Evolutionary conservation across 2,888 invertebrate species (phyloP), one percentile per base, ranked within the genome.

Genomic region (Ophion ventricosus): DNA sequence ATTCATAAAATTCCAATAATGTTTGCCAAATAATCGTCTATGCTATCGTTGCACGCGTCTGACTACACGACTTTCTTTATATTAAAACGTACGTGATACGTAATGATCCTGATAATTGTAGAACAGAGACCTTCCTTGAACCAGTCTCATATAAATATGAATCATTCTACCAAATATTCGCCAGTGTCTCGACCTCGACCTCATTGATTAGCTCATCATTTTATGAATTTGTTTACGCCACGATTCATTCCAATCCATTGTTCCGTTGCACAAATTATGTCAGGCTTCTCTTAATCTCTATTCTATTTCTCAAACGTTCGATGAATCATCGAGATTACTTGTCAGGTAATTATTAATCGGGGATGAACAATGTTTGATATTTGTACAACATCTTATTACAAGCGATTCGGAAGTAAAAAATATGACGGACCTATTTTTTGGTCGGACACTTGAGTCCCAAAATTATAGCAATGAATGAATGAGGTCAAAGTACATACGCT

Each of bases 121-220:
- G 40, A 43, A 35, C 4, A 20, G 40, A 40, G 10, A 20, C 35
- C 40, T 40, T 66, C 20, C 20, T 23, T 20, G 66, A 66, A 66
- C 40, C 40, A 7, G 17, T n/a, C 7, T 29, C 0, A 11, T 49
- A 67, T 49, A 23, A 10, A 49, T 67, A 67, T 43, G 11, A n/a
- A 8, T 63, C 35, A 63, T 63, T 63, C 63, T 17, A n/a, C n/a
- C 63, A 63, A 63, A 63, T 63, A 63, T 63, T 63, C 29, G n/a
- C 35, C 3, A n/a, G 64, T 35, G 29, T 2, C 29, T 29, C 29
- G 29, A 64, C 64, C 35, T 64, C 20, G 64, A 64, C 35, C 64
- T 20, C 17, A 1, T 61, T 59, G 23, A 23, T 20, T 23, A 20
- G 5, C 14, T 29, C 3, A 7, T 14, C 0, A 63, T 17, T 20